These are phyloP conservation scores for Pegea sp. DNA, from an alignment of 23 tunicate species.

Conservation along the genomic window DNA sequence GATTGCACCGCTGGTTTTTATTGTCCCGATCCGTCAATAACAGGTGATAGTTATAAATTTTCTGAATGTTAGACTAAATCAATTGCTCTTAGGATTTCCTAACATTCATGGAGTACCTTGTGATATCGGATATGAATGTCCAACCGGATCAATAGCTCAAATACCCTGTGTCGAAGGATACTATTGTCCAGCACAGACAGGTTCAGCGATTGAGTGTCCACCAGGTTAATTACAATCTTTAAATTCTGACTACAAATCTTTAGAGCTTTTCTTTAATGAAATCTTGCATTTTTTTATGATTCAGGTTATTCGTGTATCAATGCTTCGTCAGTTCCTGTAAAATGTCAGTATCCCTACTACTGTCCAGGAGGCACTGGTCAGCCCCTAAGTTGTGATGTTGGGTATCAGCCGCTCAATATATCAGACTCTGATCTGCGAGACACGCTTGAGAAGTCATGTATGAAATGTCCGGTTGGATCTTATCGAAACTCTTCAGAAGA, in stretches of 20 bases:
- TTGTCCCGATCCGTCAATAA: slow-evolving; percentile 55
- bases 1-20: slow-evolving; percentile 81
- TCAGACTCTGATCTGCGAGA: slow-evolving; percentile 56
- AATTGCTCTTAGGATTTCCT: slow-evolving; percentile 3
- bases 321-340: slow-evolving; percentile 5
- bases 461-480: slow-evolving; percentile 76
- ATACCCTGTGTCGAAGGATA: slow-evolving; percentile 22
- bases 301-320: slow-evolving; percentile 22
- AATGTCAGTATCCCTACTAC: slow-evolving; percentile 84
- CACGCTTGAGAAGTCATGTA: slow-evolving; percentile 39
- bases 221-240: neutral
- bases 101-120: slow-evolving; percentile 79
- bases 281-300: no score
- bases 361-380: slow-evolving; percentile 71
- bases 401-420: slow-evolving; percentile 86
- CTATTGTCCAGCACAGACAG: neutral
- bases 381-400: slow-evolving; percentile 60
- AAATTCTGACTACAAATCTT: no score
- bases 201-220: neutral
- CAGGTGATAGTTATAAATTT: slow-evolving; percentile 12
- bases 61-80: neutral
- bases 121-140: slow-evolving; percentile 54
- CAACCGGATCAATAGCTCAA: slow-evolving; percentile 22
- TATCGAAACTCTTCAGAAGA: slow-evolving; percentile 63
- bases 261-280: no score